Base-by-base conservation (phyloP, 1,140 invertebrate genomes). In the Scaptomyza hsui region DNA sequence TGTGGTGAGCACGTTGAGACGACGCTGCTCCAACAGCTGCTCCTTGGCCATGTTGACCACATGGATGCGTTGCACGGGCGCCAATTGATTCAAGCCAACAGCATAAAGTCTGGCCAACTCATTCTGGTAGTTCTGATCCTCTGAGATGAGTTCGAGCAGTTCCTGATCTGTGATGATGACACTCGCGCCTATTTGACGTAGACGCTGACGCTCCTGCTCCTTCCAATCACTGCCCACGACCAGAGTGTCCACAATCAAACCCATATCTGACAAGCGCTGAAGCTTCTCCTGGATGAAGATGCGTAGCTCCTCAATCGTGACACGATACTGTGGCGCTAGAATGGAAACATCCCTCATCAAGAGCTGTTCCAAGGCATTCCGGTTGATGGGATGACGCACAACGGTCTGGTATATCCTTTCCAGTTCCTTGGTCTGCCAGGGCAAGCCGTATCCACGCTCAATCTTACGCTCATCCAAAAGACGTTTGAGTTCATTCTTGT, bases 161-260 rank as follows among this genome's bases (percentile, higher is more conserved):
- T 91, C 90, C 4, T 72, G 24, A 10, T 72, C 64, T 7, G 83
- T 91, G 26, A 91, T 90, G 9, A 75, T 72, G 0, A 91, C 24
- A 0, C 73, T 68, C 0, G 44, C 15, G 18, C 72, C 88, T 45
- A 91, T 88, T 18, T 78, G 56, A 0, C 69, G 68, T 4, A 91
- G 26, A 7, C 90, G 80, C 12, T 42, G 48, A 35, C 74, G 72
- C 47, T 91, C 90, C 60, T 88, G 68, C 4, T 78, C 72, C 10
- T 53, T 57, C 90, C 90, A 91, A 4, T 86, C 69, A 21, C 32
- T 75, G 10, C 51, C 76, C 57, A 51, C 29, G 1, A 41, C 51
- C 0, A 2, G 16, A 39, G 13, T 47, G 5, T 78, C 67, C 5
- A 68, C 49, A 18, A 86, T 68, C 3, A 90, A 42, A 0, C 89